Base-by-base conservation (phyloP, 2,797 vertebrate species). In the Mormyrops attenuatus region DNA sequence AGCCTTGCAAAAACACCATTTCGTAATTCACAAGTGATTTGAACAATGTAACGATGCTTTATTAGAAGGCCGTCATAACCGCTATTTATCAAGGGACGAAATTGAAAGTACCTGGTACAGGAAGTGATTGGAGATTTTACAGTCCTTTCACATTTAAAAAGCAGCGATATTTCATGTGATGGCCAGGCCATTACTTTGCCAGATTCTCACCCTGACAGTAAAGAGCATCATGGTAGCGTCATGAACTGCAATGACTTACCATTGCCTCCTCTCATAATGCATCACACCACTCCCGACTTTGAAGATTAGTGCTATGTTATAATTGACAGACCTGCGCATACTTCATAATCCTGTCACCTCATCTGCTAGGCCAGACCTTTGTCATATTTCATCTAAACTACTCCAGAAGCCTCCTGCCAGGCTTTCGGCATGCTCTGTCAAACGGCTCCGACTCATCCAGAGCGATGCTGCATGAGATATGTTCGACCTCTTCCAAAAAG, bases 301-400 rank as follows among this genome's bases (percentile, higher is more conserved):
- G 73, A 38, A 44, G 73, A 80, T 80, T 80, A 80, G 73, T 44
- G 5, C 20, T 80, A 44, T 44, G n/a, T 44, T 80, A 80, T 80
- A 80, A 80, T n/a, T 80, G 73, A 80, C 73, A 80, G 73, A 80
- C 20, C 73, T 80, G 38, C 34, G 30, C 73, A 44, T 47, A n/a
- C 41, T 9, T 44, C 73, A 80, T 80, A 80, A 80, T n/a, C 38
- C 73, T 44, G 38, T 80, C 73, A 44, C 34, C 73, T 44, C 73
- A 80, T 20, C 73, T 80, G 17, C 38, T 44, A 20, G 73, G 15
- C 38, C 73, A 80, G 73, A 41, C 73, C 73, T 41, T 80, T 20
- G 73, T 44, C 73, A 80, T 80, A 80, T 80, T 80, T 80, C 73
- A 80, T 80, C 38, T 44, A 41, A 80, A 80, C 73, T 44, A 80